Conservation (phyloP, 2,888 invertebrate genomes). For the Piscicola geometra region DNA sequence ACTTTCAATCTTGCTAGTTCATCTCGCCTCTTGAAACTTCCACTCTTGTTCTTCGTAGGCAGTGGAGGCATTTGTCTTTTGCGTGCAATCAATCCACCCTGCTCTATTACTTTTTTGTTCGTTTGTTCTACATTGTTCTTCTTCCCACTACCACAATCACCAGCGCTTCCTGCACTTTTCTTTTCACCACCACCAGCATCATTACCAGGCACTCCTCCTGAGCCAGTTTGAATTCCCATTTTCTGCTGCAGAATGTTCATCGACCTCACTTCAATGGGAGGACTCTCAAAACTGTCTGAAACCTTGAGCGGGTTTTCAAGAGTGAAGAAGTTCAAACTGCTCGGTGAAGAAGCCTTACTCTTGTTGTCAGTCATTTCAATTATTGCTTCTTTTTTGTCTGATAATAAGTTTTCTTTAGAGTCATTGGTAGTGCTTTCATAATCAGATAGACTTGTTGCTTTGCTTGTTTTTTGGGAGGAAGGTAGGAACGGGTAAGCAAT, state of each 20-base stretch:
- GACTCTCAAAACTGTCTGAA: conserved; percentile 26
- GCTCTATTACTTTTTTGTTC: too few relatives aligned
- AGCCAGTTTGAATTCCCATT: neutral
- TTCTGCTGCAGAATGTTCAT: neutral
- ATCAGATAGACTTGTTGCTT: neutral
- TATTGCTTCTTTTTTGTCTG: neutral
- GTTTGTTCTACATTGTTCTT: too few relatives aligned
- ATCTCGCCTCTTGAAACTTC: too few relatives aligned
- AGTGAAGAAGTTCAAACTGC: neutral
- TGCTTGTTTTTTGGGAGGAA: neutral
- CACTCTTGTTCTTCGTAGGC: too few relatives aligned
- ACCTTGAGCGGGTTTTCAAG: conserved; percentile 23
- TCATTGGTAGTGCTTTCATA: neutral
- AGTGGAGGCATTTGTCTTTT: too few relatives aligned
- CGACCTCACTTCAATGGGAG: conserved; percentile 10
- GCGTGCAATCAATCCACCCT: too few relatives aligned
- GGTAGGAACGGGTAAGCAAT: neutral
- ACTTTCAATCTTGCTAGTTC: too few relatives aligned
- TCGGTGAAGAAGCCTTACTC: conserved; percentile 1
- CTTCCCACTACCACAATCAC: too few relatives aligned
- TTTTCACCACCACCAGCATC: too few relatives aligned
- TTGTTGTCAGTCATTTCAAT: neutral
- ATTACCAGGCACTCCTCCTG: too few relatives aligned
- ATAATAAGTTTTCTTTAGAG: neutral
- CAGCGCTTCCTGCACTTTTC: too few relatives aligned